A percentile compares a stretch with the other conserved stretches of the same genome.
Conservation (phyloP, 2,797 vertebrate species). For the Poeciliopsis infans region DNA sequence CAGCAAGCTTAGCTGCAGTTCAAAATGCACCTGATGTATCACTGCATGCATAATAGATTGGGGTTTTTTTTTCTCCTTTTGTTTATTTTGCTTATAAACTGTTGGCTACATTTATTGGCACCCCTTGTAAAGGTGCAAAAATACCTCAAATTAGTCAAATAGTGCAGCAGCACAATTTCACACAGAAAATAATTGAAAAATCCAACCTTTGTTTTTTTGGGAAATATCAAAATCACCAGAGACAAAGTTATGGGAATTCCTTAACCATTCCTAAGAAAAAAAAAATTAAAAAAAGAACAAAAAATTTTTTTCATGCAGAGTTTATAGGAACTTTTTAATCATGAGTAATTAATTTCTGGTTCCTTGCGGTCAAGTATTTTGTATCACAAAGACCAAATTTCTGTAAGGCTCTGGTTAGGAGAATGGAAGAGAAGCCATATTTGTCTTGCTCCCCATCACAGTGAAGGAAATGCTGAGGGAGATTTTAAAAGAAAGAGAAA, state of each 20-base stretch:
- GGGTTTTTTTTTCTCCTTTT: background rate
- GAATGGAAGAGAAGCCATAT: background rate
- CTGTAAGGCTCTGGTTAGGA: background rate
- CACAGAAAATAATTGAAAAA: background rate
- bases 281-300: too few species aligned
- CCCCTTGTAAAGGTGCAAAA: background rate
- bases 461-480: background rate
- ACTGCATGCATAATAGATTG: slow-evolving; percentile 12
- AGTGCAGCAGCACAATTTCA: background rate
- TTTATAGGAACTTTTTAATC: background rate
- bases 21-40: slow-evolving; percentile 14
- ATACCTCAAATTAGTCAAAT: background rate
- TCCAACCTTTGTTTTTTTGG: background rate
- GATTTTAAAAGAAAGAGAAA: background rate
- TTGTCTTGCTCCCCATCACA: background rate
- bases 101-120: slow-evolving; percentile 4
- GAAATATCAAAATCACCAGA: background rate
- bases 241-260: background rate
- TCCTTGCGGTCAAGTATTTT: background rate
- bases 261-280: background rate
- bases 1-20: slow-evolving; percentile 8
- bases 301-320: background rate
- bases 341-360: background rate
- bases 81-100: background rate
- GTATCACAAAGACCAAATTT: background rate